Evolutionary conservation across 2,888 invertebrate genomes (phyloP), one percentile per base, ranked within the genome.

Genomic region (Bugulina stolonifera): DNA sequence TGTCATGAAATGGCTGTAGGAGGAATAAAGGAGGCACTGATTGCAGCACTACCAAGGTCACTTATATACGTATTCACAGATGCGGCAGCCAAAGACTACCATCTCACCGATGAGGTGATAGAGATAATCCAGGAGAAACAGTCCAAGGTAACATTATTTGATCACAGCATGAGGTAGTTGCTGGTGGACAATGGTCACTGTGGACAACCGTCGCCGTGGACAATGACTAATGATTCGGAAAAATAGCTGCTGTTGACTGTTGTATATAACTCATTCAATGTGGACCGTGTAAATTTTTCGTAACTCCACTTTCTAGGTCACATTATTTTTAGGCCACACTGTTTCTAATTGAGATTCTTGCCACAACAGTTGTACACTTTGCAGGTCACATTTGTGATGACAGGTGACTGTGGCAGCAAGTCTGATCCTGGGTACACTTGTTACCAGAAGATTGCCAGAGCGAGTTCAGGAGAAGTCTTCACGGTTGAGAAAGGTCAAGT

Each of bases 361-460:
- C n/a, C n/a, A n/a, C n/a, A n/a, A n/a, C n/a, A n/a, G n/a, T n/a
- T n/a, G n/a, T n/a, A n/a, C n/a, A n/a, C n/a, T 43, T 18, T 55
- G 3, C 23, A 55, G 55, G 55, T 55, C n/a, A 25, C 25, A 55
- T 55, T 55, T 55, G 55, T 55, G 18, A 55, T 55, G 55, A 55
- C 55, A 3, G 55, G 55, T 5, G 55, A 55, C 25, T 55, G 55
- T 55, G 55, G 55, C 5, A 23, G 23, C 55, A 55, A 23, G 23
- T 23, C 55, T 5, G 25, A 25, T 18, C 23, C 25, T 3, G 55
- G 25, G 3, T 55, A 55, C 55, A 18, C 22, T 5, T 18, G 23
- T 23, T 55, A 55, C 25, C 3, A 23, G 23, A 5, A 23, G n/a
- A 55, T 55, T 18, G 55, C 55, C n/a, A 3, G 23, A 5, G 55